Base-by-base conservation (phyloP, 1,140 invertebrate genomes). In the Bilobella aurantiaca region DNA sequence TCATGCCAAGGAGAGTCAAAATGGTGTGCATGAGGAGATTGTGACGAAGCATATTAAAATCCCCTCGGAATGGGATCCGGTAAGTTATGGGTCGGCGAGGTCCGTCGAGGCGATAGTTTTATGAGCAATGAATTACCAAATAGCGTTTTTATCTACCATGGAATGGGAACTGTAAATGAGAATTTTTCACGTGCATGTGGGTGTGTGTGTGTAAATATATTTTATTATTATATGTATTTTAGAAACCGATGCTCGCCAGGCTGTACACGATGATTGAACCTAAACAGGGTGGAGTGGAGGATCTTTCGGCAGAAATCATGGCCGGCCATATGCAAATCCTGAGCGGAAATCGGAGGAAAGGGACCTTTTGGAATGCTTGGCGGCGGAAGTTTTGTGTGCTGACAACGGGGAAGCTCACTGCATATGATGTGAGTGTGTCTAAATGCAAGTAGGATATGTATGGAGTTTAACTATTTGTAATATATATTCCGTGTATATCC, bases 301-400 rank as follows among this genome's bases (percentile, higher is more conserved):
- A 31, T 8, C 60, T 34, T 28, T 42, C 63, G n/a, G n/a, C n/a
- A n/a, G 66, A 69, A 1, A 31, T 32, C 14, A 62, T 69, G 57
- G 63, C 59, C 14, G 71, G 71, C 2, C 37, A 68, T 37, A 53
- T 73, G 58, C 64, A 67, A 31, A 67, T 73, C 29, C 30, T 73
- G 21, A 70, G 68, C 49, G 71, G 71, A 62, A 70, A 70, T 34
- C 18, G 71, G 32, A 70, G 68, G 37, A 73, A 73, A 29, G 71
- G 71, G 1, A 83, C 82, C 0, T 78, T 83, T 59, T 80, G 82
- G 75, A 84, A 83, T 70, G 82, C 82, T 29, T 84, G 82, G 82
- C 82, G 82, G 71, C 74, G 78, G 63, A 74, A 79, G 61, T 84
- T 80, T 73, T 82, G 82, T n/a, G n/a, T n/a, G n/a, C n/a, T n/a